Conservation (phyloP, 1,140 invertebrate species). For the Amphibalanus amphitrite region DNA sequence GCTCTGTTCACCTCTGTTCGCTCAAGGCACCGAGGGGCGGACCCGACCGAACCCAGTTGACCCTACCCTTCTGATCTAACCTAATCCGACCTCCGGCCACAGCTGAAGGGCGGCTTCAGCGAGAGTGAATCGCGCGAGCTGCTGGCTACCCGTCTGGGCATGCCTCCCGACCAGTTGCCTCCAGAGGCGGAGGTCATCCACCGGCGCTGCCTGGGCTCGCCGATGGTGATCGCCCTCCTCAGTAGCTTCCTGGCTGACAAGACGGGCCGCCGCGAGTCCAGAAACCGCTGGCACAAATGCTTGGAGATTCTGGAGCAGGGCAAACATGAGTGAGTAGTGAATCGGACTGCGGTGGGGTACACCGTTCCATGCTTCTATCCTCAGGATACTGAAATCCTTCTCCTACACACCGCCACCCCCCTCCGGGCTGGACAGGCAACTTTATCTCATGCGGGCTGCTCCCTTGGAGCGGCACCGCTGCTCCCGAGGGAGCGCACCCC, state of each 20-base stretch:
- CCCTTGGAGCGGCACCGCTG: too few species aligned
- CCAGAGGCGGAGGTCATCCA: not conserved
- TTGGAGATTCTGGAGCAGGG: not conserved
- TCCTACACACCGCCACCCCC: too few species aligned
- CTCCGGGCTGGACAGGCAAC: too few species aligned
- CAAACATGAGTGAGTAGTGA: not conserved
- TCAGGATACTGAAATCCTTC: too few species aligned
- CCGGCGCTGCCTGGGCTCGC: not conserved
- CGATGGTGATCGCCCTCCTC: not conserved
- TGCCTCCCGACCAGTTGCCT: not conserved
- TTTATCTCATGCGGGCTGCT: too few species aligned
- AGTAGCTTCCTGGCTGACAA: not conserved
- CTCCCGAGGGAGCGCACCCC: too few species aligned
- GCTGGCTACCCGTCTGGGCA: not conserved
- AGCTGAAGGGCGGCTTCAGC: not conserved
- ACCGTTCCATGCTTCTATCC: too few species aligned
- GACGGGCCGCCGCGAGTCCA: not conserved
- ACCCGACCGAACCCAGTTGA: too few species aligned
- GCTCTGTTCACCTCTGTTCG: too few species aligned
- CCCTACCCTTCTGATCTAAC: too few species aligned
- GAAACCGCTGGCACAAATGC: not conserved
- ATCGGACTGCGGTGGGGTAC: not conserved
- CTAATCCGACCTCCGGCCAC: not conserved
- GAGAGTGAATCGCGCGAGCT: not conserved
- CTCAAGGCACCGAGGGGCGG: too few species aligned